phyloP scores from a whole-genome alignment of 1,140 invertebrate genomes.

The Neoseiulus cucumeris region DNA sequence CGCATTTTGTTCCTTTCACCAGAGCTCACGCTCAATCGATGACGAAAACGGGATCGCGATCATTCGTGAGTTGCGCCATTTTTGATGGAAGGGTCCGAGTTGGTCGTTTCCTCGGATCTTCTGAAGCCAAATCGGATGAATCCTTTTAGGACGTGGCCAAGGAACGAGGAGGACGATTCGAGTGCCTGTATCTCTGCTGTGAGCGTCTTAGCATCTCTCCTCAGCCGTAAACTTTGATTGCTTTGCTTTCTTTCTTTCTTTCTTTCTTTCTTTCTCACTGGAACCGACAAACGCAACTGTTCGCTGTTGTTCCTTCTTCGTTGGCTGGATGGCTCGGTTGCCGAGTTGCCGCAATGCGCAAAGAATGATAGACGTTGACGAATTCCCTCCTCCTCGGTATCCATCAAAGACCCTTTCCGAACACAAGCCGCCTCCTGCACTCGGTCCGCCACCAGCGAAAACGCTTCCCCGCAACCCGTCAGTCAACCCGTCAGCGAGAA shows the following conservation, averaged over 20 bases:
- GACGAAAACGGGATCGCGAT: too few species aligned
- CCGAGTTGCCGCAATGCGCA: slow-evolving; percentile 5
- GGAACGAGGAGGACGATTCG: too few species aligned
- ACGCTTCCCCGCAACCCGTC: too few species aligned
- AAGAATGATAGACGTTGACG: slow-evolving; percentile 11
- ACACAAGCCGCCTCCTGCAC: neutral
- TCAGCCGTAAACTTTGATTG: slow-evolving; percentile 7
- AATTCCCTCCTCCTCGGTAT: slow-evolving; percentile 7
- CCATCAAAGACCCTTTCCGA: slow-evolving; percentile 9
- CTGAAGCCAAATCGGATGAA: too few species aligned
- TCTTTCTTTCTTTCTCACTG: neutral
- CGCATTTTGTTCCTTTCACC: too few species aligned
- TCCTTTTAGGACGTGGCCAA: too few species aligned
- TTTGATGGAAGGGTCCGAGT: too few species aligned
- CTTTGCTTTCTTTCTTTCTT: neutral
- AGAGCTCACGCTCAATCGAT: too few species aligned
- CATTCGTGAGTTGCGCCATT: too few species aligned
- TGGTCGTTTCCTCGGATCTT: too few species aligned
- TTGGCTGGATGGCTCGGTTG: neutral
- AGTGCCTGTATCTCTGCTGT: neutral
- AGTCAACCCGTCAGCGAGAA: too few species aligned
- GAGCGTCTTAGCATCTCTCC: neutral
- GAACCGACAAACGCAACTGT: neutral
- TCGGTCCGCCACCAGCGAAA: too few species aligned
- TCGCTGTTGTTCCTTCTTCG: neutral